These are phyloP conservation scores for Zaprionus obscuricornis DNA, from an alignment of 2,888 invertebrate genomes.

Conservation along the genomic window DNA sequence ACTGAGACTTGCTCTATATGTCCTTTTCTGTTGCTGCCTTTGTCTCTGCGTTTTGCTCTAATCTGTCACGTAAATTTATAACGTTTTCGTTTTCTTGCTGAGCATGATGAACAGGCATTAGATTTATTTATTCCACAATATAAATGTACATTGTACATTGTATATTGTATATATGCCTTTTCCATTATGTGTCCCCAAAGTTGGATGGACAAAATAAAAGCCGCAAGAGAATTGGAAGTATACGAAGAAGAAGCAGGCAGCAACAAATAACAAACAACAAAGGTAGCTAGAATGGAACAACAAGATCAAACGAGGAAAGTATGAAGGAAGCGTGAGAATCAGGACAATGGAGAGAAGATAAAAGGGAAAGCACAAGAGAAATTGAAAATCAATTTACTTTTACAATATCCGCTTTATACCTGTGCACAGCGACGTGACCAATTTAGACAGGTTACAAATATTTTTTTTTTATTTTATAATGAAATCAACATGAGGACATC, in stretches of 20 bases:
- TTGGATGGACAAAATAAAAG: slow-evolving; percentile 51
- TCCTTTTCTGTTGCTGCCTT: slow-evolving; percentile 9
- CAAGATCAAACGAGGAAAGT: not conserved
- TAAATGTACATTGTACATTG: slow-evolving; percentile 60
- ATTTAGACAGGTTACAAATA: slow-evolving; percentile 72
- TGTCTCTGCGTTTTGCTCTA: slow-evolving; percentile 32
- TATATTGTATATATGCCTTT: slow-evolving; percentile 53
- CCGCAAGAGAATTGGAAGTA: no score
- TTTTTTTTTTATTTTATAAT: slow-evolving; percentile 68
- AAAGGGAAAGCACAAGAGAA: slow-evolving; percentile 20
- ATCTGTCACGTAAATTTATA: slow-evolving; percentile 75
- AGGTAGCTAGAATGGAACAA: slow-evolving; percentile 1
- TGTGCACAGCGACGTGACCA: slow-evolving; percentile 66
- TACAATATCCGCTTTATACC: slow-evolving; percentile 74
- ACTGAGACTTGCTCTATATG: not conserved
- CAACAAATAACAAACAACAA: slow-evolving; percentile 11
- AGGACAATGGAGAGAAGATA: slow-evolving; percentile 23
- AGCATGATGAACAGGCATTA: slow-evolving; percentile 71
- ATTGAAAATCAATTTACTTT: slow-evolving; percentile 73
- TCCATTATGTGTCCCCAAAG: slow-evolving; percentile 53
- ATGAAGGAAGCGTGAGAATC: not conserved
- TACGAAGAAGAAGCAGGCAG: not conserved
- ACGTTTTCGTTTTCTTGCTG: slow-evolving; percentile 64
- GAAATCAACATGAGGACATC: slow-evolving; percentile 54
- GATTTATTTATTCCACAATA: slow-evolving; percentile 72